Conservation (phyloP, 2,797 vertebrate genomes). For the Leptoclinus maculatus region DNA sequence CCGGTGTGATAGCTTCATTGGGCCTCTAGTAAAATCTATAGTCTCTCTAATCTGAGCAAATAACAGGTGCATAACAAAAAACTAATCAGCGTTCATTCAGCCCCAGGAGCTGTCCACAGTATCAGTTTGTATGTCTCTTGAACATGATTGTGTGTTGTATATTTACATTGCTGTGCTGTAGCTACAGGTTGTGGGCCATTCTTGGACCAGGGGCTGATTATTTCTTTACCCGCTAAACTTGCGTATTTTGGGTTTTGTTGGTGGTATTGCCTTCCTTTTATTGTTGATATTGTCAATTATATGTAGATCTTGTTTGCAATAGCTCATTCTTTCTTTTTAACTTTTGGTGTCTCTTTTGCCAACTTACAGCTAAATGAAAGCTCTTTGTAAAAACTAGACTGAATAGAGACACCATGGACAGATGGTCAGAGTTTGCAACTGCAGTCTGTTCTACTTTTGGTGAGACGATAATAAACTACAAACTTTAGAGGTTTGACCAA, state of each 20-base stretch:
- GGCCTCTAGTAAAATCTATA: not conserved
- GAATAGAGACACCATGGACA: constrained; percentile 9
- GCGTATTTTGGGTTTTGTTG: not conserved
- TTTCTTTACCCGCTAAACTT: not conserved
- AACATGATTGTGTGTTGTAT: not conserved
- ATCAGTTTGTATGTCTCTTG: not conserved
- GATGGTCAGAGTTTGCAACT: constrained; percentile 2
- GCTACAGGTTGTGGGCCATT: not conserved
- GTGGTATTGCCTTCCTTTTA: not conserved
- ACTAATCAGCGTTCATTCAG: not conserved
- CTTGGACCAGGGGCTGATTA: not conserved
- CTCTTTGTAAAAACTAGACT: not conserved
- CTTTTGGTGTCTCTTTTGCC: not conserved
- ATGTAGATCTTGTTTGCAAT: not conserved
- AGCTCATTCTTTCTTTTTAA: not conserved
- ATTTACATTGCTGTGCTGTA: not conserved
- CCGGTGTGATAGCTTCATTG: not conserved
- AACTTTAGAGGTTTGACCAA: not conserved
- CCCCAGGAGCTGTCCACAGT: not conserved
- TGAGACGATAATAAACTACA: not conserved
- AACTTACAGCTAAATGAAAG: not conserved
- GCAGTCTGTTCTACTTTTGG: not conserved
- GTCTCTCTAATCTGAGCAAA: not conserved
- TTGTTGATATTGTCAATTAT: not conserved
- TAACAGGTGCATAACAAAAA: not conserved